Evolutionary conservation across 2,888 invertebrate species (phyloP).

Genomic region (Protonemura montana): DNA sequence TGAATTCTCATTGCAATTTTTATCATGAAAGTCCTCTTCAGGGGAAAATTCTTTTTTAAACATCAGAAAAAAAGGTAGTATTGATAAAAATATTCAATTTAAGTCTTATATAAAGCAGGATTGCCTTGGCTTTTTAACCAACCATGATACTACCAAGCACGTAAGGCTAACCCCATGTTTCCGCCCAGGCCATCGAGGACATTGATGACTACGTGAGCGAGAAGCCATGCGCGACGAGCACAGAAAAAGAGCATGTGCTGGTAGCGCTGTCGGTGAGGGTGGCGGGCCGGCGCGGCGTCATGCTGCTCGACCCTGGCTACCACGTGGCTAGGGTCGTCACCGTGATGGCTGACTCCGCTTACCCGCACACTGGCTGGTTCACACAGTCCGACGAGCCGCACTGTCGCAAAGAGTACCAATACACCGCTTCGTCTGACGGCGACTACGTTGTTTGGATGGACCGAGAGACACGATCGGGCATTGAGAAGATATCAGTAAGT

Average conservation of each 20-base stretch:
- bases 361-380: constrained; percentile 91
- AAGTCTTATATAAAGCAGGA: too few species aligned
- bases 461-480: constrained; percentile 73
- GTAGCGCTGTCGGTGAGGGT: constrained; percentile 78
- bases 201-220: constrained; percentile 59
- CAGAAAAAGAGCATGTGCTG: constrained; percentile 89
- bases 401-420: constrained; percentile 84
- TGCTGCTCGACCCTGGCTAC: constrained; percentile 91
- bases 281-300: constrained; percentile 75
- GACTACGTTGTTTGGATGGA: constrained; percentile 89
- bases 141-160: too few species aligned
- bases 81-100: too few species aligned
- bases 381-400: constrained; percentile 79
- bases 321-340: constrained; percentile 87
- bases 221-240: constrained; percentile 58
- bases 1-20: too few species aligned
- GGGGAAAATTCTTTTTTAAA: too few species aligned
- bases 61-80: too few species aligned
- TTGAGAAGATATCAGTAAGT: constrained; percentile 66
- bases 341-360: constrained; percentile 83
- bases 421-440: constrained; percentile 73
- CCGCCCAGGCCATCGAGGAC: constrained; percentile 59
- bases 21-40: too few species aligned
- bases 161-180: constrained; percentile 17
- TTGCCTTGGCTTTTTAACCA: too few species aligned